Evolutionary conservation across 1,140 invertebrate genomes (phyloP), one percentile per base, ranked within the genome.

Genomic region (Drosophila bocqueti): DNA sequence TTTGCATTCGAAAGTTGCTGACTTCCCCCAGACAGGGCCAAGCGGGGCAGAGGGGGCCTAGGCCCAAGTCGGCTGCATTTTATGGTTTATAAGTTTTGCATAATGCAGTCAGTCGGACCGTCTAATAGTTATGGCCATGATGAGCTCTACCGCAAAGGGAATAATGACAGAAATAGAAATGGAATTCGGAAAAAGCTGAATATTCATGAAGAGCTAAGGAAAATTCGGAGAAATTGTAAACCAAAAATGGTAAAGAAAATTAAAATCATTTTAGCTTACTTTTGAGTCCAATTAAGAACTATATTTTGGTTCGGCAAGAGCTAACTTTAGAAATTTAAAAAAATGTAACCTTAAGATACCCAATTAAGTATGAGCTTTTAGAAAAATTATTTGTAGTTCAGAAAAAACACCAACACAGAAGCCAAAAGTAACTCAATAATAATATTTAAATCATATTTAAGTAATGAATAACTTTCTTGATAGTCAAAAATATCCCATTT

Each of bases 81-180:
- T 77, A 77, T 77, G 75, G 75, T 43, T 68, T 77, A 77, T 68
- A 77, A 77, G 75, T 77, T 77, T 77, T 77, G 75, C 75, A 77
- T 77, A 77, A 77, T 77, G 75, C 75, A 77, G 75, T 74, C 69
- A 34, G 54, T 40, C 69, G 54, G 66, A 60, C 43, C 69, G 72
- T 76, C 74, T 69, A 77, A 77, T 77, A 77, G 75, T 62, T 77
- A 68, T 68, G 75, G 38, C 74, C 75, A 77, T 77, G 63, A 76
- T 65, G 72, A 74, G 69, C 75, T 64, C 31, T 10, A 38, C 43
- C 55, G 47, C 63, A 31, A 31, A 29, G 10, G 38, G 40, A 50
- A 49, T 38, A 40, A 47, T 64, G n/a, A n/a, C 2, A 7, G 59
- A 24, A 40, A 49, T 46, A 36, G 21, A 34, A 49, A 65, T 65